phyloP scores from a whole-genome alignment of 2,113 vertebrate species.

The Paramisgurnus dabryanus region DNA sequence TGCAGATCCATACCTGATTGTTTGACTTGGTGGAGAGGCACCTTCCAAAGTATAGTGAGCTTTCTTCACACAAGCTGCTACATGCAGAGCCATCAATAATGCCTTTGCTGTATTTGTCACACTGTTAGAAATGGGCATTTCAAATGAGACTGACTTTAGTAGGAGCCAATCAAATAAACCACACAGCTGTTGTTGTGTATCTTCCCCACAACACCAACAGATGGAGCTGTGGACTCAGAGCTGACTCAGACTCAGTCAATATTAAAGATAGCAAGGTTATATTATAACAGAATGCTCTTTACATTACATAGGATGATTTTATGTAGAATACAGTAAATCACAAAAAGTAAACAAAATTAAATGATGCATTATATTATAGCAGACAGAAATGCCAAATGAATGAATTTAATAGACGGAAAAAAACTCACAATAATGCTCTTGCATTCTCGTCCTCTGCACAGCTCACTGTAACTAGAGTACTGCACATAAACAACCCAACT shows the following conservation, averaged over 20 bases:
- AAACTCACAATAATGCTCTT: conserved; percentile 90
- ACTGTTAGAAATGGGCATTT: conserved; percentile 72
- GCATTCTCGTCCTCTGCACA: conserved; percentile 94
- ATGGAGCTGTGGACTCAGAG: background rate
- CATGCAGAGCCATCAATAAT: conserved; percentile 94
- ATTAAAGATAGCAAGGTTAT: too few relatives aligned
- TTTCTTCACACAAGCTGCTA: conserved; percentile 91
- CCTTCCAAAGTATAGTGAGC: conserved; percentile 91
- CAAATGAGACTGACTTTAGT: background rate
- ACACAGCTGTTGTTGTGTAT: background rate
- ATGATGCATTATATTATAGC: too few relatives aligned
- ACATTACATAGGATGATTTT: too few relatives aligned
- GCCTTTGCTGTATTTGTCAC: conserved; percentile 94
- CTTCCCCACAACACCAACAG: background rate
- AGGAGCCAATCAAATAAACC: background rate
- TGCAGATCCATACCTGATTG: conserved; percentile 80
- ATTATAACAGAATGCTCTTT: too few relatives aligned
- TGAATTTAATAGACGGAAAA: too few relatives aligned
- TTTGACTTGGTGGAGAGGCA: conserved; percentile 88
- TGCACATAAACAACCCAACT: conserved; percentile 96
- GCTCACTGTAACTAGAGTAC: conserved; percentile 93
- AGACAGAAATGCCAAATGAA: too few relatives aligned
- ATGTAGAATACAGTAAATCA: too few relatives aligned
- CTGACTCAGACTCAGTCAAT: too few relatives aligned
- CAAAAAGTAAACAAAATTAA: too few relatives aligned